Evolutionary conservation across 2,797 vertebrate genomes (phyloP), one percentile per base, ranked within the genome.

Genomic region (Schizopygopsis malacanthus): DNA sequence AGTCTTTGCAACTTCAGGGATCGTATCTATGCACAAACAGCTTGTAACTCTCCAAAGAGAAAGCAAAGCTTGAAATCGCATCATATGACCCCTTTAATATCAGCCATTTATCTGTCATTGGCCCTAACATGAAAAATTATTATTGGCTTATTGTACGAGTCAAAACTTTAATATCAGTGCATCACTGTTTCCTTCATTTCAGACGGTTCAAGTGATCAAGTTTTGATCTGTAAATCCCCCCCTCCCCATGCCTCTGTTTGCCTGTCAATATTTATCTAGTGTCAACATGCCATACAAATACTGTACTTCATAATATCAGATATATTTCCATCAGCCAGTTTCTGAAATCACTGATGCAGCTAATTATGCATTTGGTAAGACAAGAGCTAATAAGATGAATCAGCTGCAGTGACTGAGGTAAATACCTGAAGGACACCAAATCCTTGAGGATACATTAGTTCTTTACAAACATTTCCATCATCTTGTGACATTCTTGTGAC

Each of bases 371-470:
- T 79, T 83, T 37, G 79, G 54, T 70, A 47, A 85, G 28, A 87
- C 81, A 59, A 69, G 59, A 82, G 82, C 79, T 83, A 85, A 85
- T 85, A 61, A 61, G 83, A 85, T 71, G 41, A 85, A 85, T 79
- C 83, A 47, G 83, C 50, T 47, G 52, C 65, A 79, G 76, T 71
- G n/a, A 71, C 65, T 71, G 83, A 79, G 76, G 54, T 79, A 79
- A 85, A 85, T 79, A 85, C 83, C 83, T 85, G 65, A 85, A 85
- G 83, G 83, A 79, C 83, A 85, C 76, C 12, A 71, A 79, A 79
- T 85, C 83, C 83, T 85, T 85, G 76, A 85, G 72, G 76, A 85
- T 59, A 85, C 79, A 85, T 85, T 79, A 85, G 76, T 85, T 85
- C 65, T 71, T 85, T 70, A 85, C 65, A 79, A 85, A 85, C 83